Conservation (phyloP, 2,888 invertebrate genomes). For the Hirtodrosophila histrioides region DNA sequence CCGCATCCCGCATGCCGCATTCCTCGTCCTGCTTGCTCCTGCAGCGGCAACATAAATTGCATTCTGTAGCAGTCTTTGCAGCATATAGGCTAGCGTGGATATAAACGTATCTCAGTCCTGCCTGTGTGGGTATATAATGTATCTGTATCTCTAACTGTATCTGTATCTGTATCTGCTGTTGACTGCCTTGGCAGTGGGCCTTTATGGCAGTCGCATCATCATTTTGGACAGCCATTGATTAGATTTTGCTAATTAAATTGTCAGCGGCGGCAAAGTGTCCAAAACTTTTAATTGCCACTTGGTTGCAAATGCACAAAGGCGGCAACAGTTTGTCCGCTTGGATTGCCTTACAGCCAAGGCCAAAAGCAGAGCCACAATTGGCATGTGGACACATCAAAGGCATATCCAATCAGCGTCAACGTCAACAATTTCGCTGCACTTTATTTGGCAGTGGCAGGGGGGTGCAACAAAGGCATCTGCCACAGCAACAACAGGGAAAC, state of each 20-base stretch:
- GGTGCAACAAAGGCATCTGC: slow-evolving; percentile 22
- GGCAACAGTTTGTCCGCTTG: slow-evolving; percentile 15
- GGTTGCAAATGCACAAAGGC: slow-evolving; percentile 2
- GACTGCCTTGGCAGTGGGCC: background rate
- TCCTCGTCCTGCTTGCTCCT: background rate
- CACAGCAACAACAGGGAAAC: slow-evolving; percentile 50
- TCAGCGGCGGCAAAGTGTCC: slow-evolving; percentile 18
- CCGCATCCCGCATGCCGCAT: no score
- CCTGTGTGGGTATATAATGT: background rate
- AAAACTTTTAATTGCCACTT: slow-evolving; percentile 44
- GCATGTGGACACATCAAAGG: slow-evolving; percentile 30
- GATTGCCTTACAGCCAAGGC: slow-evolving; percentile 2
- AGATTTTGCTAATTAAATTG: slow-evolving; percentile 47
- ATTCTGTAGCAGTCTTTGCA: slow-evolving; percentile 18
- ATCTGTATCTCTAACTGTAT: no score
- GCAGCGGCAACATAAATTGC: slow-evolving; percentile 48
- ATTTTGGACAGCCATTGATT: slow-evolving; percentile 22
- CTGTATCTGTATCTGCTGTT: background rate
- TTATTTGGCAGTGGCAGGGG: slow-evolving; percentile 14
- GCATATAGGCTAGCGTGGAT: slow-evolving; percentile 5
- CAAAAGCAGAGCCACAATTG: slow-evolving; percentile 15
- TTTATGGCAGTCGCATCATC: slow-evolving; percentile 24
- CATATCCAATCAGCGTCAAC: slow-evolving; percentile 41
- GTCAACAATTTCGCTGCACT: slow-evolving; percentile 37
- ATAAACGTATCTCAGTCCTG: background rate